phyloP scores from a whole-genome alignment of 2,113 vertebrate genomes.

The Cyphomyrus plagiostoma region DNA sequence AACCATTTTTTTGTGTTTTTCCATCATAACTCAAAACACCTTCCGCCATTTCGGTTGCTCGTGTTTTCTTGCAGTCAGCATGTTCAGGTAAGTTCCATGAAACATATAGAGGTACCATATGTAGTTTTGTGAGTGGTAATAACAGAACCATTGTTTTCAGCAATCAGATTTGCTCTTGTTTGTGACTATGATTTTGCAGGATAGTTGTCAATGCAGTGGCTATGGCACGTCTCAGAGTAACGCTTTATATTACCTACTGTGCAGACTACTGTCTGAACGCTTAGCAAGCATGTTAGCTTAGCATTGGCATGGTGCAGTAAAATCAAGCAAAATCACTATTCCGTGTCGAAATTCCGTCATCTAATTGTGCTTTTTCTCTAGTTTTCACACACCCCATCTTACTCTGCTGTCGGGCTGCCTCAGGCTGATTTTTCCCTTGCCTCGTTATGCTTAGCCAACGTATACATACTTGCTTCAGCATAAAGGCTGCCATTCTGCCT shows the following conservation, averaged over 20 bases:
- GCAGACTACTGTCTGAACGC: not conserved
- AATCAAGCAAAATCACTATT: not conserved
- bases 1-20: not conserved
- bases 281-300: not conserved
- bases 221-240: not conserved
- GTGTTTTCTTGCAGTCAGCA: not conserved
- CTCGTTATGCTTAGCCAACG: not conserved
- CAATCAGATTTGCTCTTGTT: not conserved
- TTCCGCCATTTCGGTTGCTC: not conserved
- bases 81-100: not conserved
- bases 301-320: not conserved
- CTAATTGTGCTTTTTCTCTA: not conserved
- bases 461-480: not conserved
- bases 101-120: not conserved
- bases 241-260: not conserved
- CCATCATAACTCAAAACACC: not conserved
- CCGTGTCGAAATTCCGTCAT: not conserved
- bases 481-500: not conserved
- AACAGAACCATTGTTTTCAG: not conserved
- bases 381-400: not conserved
- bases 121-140: not conserved
- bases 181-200: not conserved
- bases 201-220: not conserved
- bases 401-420: not conserved
- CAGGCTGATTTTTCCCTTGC: not conserved